Evolutionary conservation across 2,797 vertebrate genomes (phyloP).

Genomic region (Sebastes hubbsi): DNA sequence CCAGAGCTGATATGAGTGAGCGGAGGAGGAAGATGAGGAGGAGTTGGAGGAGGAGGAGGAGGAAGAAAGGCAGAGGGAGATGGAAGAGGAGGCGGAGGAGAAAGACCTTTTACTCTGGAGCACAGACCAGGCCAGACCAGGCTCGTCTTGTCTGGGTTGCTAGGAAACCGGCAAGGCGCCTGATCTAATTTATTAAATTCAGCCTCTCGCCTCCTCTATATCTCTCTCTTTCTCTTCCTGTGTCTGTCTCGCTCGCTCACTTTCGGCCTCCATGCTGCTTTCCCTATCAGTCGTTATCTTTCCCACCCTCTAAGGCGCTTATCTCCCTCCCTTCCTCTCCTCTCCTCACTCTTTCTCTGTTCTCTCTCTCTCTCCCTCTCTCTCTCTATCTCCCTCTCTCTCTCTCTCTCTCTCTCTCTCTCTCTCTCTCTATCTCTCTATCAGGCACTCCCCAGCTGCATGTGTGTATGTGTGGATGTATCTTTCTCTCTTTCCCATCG

Average conservation of each 20-base stretch:
- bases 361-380: conserved; percentile 37
- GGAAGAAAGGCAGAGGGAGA: conserved; percentile 16
- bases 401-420: background rate
- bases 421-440: background rate
- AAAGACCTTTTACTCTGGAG: conserved; percentile 73
- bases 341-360: conserved; percentile 23
- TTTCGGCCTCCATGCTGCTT: conserved; percentile 60
- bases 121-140: conserved; percentile 75
- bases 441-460: conserved; percentile 24
- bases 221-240: conserved; percentile 64
- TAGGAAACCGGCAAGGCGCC: conserved; percentile 82
- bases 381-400: background rate
- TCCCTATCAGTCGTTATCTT: conserved; percentile 69
- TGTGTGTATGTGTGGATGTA: background rate
- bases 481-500: conserved; percentile 25
- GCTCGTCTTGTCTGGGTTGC: conserved; percentile 80
- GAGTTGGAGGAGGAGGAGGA: conserved; percentile 18
- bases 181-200: conserved; percentile 86
- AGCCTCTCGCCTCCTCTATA: conserved; percentile 69
- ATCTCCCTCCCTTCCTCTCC: conserved; percentile 52
- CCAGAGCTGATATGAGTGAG: conserved; percentile 31
- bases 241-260: conserved; percentile 58
- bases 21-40: no score
- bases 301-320: conserved; percentile 70
- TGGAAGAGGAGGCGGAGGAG: conserved; percentile 46